Conservation (phyloP, 2,113 vertebrate genomes). For the Pimephales promelas region DNA sequence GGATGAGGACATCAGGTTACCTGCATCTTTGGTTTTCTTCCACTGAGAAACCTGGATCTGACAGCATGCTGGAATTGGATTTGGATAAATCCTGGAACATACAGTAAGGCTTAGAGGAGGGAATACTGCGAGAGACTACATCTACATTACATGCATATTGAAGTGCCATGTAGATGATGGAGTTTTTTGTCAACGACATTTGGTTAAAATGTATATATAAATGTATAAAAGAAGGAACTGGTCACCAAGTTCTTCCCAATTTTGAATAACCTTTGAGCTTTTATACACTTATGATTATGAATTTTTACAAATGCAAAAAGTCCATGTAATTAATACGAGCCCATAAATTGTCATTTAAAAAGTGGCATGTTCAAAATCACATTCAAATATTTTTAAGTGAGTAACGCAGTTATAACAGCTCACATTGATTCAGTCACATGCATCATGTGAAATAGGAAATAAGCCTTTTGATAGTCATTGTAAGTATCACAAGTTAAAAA, state of each 20-base stretch:
- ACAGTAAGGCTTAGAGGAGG: conserved; percentile 3
- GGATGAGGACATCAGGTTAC: neutral
- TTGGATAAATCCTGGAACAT: conserved; percentile 30
- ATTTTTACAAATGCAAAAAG: no score
- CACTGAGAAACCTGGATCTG: neutral
- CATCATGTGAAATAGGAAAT: conserved; percentile 12
- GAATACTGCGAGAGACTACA: neutral
- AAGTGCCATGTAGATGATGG: neutral
- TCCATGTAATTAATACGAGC: neutral
- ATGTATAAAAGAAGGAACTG: neutral
- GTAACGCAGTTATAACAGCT: neutral
- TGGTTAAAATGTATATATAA: neutral
- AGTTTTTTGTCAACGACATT: neutral
- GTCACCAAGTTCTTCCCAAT: neutral
- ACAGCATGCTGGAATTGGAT: conserved; percentile 1
- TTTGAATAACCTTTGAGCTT: neutral
- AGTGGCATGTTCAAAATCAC: neutral
- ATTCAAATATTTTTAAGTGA: neutral
- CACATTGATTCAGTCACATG: neutral
- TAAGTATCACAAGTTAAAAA: neutral
- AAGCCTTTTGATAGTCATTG: neutral
- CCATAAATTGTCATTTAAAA: neutral
- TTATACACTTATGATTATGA: neutral
- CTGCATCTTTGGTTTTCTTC: neutral
- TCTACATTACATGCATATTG: neutral